phyloP scores from a whole-genome alignment of 2,888 invertebrate genomes.

The Iselma pallidipennis region DNA sequence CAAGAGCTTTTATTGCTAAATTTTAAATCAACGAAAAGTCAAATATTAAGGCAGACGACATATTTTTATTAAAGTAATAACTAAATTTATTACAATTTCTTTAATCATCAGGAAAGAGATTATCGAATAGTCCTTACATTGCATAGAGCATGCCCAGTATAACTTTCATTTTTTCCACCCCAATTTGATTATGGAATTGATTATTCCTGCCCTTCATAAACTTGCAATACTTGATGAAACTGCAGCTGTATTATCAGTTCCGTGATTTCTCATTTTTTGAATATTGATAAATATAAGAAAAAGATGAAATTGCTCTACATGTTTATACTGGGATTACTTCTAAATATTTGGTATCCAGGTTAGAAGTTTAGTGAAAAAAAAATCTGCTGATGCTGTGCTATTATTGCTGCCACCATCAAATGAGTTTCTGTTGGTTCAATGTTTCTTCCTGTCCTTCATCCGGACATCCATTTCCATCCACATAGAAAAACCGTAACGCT shows the following conservation, averaged over 20 bases:
- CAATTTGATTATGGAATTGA: slow-evolving; percentile 37
- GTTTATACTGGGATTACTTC: too few species aligned
- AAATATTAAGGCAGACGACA: too few species aligned
- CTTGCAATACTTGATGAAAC: slow-evolving; percentile 49
- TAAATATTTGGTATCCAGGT: background rate
- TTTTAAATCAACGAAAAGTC: too few species aligned
- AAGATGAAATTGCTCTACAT: too few species aligned
- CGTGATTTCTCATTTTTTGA: background rate
- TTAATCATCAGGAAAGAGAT: background rate
- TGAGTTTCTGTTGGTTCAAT: background rate
- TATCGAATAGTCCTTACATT: background rate
- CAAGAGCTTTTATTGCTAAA: too few species aligned
- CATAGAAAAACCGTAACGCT: background rate
- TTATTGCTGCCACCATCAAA: background rate
- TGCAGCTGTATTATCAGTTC: slow-evolving; percentile 30
- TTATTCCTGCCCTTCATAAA: slow-evolving; percentile 50
- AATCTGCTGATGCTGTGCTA: too few species aligned
- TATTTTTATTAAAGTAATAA: too few species aligned
- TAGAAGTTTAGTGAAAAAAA: background rate
- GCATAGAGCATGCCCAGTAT: slow-evolving; percentile 41
- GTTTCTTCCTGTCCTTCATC: background rate
- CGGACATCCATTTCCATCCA: background rate
- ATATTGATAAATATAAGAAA: too few species aligned
- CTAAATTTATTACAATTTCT: too few species aligned
- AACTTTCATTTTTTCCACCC: slow-evolving; percentile 15